Conservation (phyloP, 2,113 vertebrate species). For the Ploceus nigricollis region DNA sequence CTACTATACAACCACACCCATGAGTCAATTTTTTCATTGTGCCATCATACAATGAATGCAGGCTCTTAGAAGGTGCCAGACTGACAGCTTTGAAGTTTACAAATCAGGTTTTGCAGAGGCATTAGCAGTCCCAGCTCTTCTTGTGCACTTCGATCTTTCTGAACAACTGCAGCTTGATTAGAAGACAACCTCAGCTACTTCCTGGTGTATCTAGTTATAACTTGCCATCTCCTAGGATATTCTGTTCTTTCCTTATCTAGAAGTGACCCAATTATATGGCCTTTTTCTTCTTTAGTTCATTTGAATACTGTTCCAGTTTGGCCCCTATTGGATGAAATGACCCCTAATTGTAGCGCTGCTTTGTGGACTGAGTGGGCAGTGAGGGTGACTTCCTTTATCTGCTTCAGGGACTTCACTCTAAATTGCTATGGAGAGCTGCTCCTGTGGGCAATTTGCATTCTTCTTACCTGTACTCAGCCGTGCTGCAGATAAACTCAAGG, state of each 20-base stretch:
- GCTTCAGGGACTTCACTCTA: background rate
- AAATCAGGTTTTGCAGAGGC: conserved; percentile 28
- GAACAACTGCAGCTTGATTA: background rate
- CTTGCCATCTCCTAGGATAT: background rate
- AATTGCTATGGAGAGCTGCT: background rate
- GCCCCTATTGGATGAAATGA: background rate
- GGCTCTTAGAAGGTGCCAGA: conserved; percentile 5
- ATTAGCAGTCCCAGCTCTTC: background rate
- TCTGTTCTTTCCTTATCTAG: background rate
- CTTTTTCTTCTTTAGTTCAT: background rate
- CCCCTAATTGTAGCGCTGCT: background rate
- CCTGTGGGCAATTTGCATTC: background rate
- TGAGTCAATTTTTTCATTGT: conserved; percentile 26
- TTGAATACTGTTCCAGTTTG: background rate
- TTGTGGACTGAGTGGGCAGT: background rate
- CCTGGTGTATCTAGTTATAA: background rate
- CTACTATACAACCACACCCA: background rate
- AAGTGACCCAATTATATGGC: background rate
- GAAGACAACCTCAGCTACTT: background rate
- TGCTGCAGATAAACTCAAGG: background rate
- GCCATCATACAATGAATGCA: background rate
- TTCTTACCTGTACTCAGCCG: background rate
- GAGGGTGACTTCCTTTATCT: background rate
- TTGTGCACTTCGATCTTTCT: background rate
- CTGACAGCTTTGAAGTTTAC: conserved; percentile 27